Evolutionary conservation across 2,113 vertebrate genomes (phyloP), one percentile per base, ranked within the genome.

Genomic region (Apus apus): DNA sequence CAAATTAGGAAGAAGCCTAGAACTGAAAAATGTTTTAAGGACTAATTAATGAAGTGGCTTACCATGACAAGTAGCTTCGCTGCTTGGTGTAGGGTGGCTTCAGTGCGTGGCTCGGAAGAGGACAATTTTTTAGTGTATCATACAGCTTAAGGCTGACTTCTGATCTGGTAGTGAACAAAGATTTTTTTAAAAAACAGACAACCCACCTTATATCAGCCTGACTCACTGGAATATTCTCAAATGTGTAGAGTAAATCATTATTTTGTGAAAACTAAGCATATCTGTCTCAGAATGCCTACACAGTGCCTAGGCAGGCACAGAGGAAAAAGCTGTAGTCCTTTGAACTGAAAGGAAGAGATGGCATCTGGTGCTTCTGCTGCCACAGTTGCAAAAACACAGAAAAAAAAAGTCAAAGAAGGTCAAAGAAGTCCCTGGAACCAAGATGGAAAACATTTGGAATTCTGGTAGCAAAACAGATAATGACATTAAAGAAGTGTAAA

Each of bases 401-500:
- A 46, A 51, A n/a, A 34, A 84, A 51, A 82, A 60, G 64, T 45
- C 75, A 78, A 89, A 75, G 51, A 85, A 75, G 26, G 77, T 87
- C 62, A 50, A 80, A 66, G 23, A 75, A 48, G 30, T 71, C 50
- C 30, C 88, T 66, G 74, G 56, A 93, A 90, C 8, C 30, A 73
- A 80, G 73, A 90, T 32, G 25, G 74, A 90, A 90, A 71, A 14
- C 19, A 54, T 88, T 72, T 89, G 79, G 58, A 43, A 94, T 93
- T 67, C 64, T 81, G 27, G 30, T 80, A 91, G 82, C 13, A 90
- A 80, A 90, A 60, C 46, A 81, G 79, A 87, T 83, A 78, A 85
- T 50, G 85, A 22, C 46, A 89, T 77, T 93, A 92, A 85, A 84
- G 62, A 56, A 96, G 96, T 45, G 12, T 46, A 90, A 95, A 96